Evolutionary conservation across 2,797 vertebrate genomes (phyloP).

Genomic region (Pipistrellus kuhlii): DNA sequence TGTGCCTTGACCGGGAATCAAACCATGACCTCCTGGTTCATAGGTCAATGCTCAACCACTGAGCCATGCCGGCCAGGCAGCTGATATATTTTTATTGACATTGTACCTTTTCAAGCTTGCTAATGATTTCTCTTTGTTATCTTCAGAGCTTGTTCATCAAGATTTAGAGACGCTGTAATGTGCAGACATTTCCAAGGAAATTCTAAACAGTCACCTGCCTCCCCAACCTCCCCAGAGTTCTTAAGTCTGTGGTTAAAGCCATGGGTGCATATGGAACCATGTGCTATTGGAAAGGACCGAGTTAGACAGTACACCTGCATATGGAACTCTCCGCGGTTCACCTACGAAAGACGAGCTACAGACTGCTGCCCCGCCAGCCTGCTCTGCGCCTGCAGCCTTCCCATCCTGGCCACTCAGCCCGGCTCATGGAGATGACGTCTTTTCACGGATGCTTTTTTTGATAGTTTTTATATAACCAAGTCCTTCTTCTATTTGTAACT

Average conservation of each 20-base stretch:
- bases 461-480: conserved; percentile 87
- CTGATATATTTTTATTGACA: background rate
- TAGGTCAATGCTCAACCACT: too few species aligned
- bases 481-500: conserved; percentile 80
- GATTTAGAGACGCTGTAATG: conserved; percentile 75
- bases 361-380: conserved; percentile 54
- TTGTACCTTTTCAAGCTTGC: background rate
- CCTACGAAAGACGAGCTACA: conserved; percentile 24
- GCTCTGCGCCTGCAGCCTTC: conserved; percentile 38
- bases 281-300: conserved; percentile 27
- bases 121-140: conserved; percentile 52
- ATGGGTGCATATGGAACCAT: conserved; percentile 59
- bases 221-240: conserved; percentile 20
- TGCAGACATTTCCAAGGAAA: conserved; percentile 72
- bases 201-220: conserved; percentile 40
- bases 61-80: too few species aligned
- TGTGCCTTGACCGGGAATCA: too few species aligned
- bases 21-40: too few species aligned
- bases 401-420: conserved; percentile 71
- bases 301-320: background rate
- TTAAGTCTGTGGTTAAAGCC: conserved; percentile 70
- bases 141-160: conserved; percentile 74
- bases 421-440: conserved; percentile 71
- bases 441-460: conserved; percentile 84
- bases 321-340: conserved; percentile 65